Evolutionary conservation across 2,113 vertebrate genomes (phyloP).

Genomic region (Lamprotornis superbus): DNA sequence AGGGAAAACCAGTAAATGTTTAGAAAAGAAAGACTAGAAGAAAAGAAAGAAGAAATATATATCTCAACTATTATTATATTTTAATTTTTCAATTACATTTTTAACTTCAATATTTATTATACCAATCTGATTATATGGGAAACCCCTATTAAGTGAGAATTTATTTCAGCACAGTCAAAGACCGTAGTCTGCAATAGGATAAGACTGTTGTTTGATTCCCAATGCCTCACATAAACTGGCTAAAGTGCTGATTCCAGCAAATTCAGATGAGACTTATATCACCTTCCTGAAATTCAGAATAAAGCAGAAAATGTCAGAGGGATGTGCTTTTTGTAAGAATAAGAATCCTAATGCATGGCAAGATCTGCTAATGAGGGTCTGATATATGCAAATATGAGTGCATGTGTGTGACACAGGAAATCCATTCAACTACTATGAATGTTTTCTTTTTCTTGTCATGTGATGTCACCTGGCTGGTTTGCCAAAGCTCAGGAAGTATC

Average conservation of each 20-base stretch:
- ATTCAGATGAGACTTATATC: background rate
- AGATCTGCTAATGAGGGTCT: background rate
- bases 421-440: background rate
- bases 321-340: background rate
- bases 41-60: background rate
- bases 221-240: background rate
- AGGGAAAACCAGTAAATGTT: fast-evolving
- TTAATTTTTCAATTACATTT: background rate
- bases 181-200: background rate
- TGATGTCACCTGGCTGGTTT: background rate
- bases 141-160: background rate
- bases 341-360: background rate
- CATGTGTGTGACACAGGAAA: background rate
- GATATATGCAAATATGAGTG: background rate
- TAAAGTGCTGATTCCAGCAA: background rate
- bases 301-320: background rate
- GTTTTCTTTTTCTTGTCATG: background rate
- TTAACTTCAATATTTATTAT: background rate
- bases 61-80: background rate
- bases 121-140: background rate
- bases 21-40: background rate
- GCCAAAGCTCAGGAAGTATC: background rate
- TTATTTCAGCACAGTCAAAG: background rate
- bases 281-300: background rate
- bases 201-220: background rate